Conservation (phyloP, 2,113 vertebrate species). For the Larimichthys polyactis region DNA sequence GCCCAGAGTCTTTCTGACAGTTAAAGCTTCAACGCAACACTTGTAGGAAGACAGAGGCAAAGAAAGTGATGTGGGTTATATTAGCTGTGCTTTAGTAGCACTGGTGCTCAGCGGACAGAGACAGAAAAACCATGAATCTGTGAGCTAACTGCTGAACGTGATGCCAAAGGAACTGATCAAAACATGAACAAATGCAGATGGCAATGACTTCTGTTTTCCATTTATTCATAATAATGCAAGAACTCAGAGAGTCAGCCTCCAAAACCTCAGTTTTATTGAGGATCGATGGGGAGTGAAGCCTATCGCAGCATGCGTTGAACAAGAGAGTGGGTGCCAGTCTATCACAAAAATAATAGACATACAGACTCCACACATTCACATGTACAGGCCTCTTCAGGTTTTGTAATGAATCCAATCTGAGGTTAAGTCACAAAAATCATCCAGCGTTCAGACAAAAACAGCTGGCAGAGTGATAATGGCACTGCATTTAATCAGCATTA, state of each 20-base stretch:
- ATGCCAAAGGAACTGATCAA: conserved; percentile 34
- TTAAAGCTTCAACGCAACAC: background rate
- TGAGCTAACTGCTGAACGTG: conserved; percentile 17
- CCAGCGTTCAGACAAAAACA: background rate
- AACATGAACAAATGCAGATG: conserved; percentile 43
- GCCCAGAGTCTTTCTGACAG: conserved; percentile 1
- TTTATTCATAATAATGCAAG: conserved; percentile 34
- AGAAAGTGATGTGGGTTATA: background rate
- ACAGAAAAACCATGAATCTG: conserved; percentile 10
- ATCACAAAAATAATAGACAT: background rate
- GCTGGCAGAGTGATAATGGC: no score
- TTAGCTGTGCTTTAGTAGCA: background rate
- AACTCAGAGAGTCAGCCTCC: background rate
- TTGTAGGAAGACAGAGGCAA: background rate
- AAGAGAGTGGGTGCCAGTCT: background rate
- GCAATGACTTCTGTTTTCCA: conserved; percentile 35
- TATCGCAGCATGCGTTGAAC: background rate
- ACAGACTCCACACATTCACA: background rate
- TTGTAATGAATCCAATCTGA: background rate
- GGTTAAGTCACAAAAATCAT: background rate
- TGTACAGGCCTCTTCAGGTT: background rate
- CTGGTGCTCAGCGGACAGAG: background rate
- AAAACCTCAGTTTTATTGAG: background rate
- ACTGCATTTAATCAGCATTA: background rate
- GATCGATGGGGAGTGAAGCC: background rate